Evolutionary conservation across 2,113 vertebrate species (phyloP), one percentile per base, ranked within the genome.

Genomic region (Mesocricetus auratus): DNA sequence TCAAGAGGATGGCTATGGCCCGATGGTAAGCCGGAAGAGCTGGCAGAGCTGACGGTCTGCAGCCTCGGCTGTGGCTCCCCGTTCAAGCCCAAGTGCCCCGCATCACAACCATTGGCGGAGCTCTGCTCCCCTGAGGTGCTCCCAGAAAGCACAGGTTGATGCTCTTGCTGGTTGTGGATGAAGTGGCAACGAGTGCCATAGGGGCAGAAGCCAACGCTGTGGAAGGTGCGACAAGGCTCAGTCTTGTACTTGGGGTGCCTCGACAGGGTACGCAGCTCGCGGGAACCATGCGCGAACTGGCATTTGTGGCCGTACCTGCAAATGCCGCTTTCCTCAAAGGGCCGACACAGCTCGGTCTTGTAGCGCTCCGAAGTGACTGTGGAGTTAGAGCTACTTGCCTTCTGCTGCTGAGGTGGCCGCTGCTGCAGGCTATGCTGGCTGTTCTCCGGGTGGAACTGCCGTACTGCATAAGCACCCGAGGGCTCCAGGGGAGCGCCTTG

Each of bases 361-460:
- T 99, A 99, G 96, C 99, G 99, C 97, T 99, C 99, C 7, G 99
- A 99, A 98, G 99, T 99, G 98, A 99, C 99, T 98, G 99, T 99
- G 33, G 99, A 96, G 83, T 97, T 98, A 3, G 58, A 64, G 77
- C 98, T 98, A 71, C 97, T 97, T 68, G 91, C 97, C 88, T 98
- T 98, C 98, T 99, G 99, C 86, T 98, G 98, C 98, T 26, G 58
- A 39, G 22, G 53, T 8, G 21, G 69, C 7, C 3, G 39, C 73
- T 99, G 99, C 96, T 99, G 98, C 97, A 99, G 99, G 96, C 99
- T 99, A 66, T 99, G 99, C 53, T 99, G 99, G 3, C 98, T 99
- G 89, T 98, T 99, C 98, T 99, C 99, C 0, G 99, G 99, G 94
- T 99, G 99, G 97, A 97, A 89, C 97, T 95, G 97, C 3, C 1